Evolutionary conservation across 2,113 vertebrate species (phyloP).

Genomic region (Gallinago media): DNA sequence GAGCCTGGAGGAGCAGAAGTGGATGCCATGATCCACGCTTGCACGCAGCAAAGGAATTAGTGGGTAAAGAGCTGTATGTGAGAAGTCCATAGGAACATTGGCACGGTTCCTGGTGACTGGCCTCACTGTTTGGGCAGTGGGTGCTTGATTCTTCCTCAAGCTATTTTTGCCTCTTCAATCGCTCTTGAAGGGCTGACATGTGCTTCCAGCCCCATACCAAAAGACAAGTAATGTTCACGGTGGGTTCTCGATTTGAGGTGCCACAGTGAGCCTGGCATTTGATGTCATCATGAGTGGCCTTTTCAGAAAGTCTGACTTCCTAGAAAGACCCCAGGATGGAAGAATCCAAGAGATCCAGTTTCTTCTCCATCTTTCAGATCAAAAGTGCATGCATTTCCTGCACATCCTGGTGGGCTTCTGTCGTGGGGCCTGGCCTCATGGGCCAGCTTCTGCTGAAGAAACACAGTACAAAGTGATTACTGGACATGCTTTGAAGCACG

Average conservation of each 20-base stretch:
- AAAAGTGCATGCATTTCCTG: not conserved
- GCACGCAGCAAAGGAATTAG: not conserved
- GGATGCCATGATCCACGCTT: not conserved
- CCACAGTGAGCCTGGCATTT: not conserved
- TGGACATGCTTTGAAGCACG: not conserved
- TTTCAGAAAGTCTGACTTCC: not conserved
- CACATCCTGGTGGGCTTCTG: accelerated
- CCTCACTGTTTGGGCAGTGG: not conserved
- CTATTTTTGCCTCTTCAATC: not conserved
- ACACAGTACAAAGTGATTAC: not conserved
- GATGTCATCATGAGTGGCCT: accelerated
- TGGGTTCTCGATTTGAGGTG: not conserved
- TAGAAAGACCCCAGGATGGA: not conserved
- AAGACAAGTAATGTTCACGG: not conserved
- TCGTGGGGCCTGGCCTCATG: not conserved
- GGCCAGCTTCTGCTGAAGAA: not conserved
- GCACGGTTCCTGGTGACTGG: not conserved
- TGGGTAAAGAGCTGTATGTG: not conserved
- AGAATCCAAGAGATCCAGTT: not conserved
- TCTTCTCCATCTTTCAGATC: not conserved
- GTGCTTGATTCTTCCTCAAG: not conserved
- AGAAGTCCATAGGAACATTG: not conserved
- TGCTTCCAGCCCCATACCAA: not conserved
- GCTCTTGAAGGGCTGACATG: accelerated
- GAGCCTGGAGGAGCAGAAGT: not conserved